Percentiles rank a stretch among this genome's conserved stretches.
Conservation (phyloP, 2,113 vertebrate species). For the Sylvietta virens region DNA sequence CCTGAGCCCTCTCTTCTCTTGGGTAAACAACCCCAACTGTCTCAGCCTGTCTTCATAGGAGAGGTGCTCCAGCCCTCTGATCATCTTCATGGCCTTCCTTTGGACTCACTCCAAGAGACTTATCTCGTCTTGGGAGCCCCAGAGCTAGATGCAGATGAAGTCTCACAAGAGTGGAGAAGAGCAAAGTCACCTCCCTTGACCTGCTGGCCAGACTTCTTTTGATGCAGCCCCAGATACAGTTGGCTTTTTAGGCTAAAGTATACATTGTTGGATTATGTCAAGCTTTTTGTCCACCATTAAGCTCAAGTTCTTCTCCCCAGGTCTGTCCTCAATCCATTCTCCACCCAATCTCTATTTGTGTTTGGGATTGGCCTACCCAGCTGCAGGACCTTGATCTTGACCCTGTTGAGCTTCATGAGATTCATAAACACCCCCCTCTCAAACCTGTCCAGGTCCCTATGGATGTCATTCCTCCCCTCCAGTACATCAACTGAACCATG, state of each 20-base stretch:
- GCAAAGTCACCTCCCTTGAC: not conserved
- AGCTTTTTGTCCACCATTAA: not conserved
- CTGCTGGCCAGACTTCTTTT: not conserved
- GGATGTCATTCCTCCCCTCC: not conserved
- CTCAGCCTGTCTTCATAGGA: not conserved
- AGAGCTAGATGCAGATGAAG: not conserved
- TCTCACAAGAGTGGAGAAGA: not conserved
- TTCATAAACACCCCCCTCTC: fast-evolving
- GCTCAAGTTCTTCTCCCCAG: not conserved
- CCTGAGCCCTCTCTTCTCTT: not conserved
- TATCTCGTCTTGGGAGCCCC: not conserved
- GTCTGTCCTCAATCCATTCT: not conserved
- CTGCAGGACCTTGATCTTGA: not conserved
- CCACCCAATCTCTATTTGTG: not conserved
- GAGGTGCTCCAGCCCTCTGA: not conserved
- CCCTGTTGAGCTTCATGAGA: not conserved
- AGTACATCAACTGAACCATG: fast-evolving
- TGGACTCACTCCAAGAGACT: not conserved
- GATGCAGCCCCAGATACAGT: not conserved
- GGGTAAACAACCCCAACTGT: not conserved
- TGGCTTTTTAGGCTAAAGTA: not conserved
- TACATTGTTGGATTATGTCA: not conserved
- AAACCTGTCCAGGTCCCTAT: not conserved
- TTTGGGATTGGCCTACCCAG: not conserved
- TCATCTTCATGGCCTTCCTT: not conserved